Conservation (phyloP, 2,797 vertebrate species). For the Anomalospiza imberbis region DNA sequence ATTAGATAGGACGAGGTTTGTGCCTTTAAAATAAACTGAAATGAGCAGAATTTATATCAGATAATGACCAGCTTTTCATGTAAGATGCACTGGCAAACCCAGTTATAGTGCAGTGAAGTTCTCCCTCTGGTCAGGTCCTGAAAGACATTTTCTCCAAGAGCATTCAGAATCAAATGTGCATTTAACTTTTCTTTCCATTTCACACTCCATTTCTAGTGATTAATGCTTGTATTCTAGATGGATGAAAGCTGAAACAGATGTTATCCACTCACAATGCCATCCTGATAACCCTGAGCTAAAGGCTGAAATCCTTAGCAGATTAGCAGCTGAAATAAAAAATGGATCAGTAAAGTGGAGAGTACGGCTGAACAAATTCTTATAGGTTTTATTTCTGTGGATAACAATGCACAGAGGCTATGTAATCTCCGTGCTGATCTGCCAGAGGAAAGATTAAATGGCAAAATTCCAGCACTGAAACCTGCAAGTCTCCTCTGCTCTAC, state of each 20-base stretch:
- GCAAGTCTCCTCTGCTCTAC: not conserved
- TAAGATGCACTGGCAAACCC: not conserved
- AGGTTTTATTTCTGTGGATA: conserved; percentile 29
- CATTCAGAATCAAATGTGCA: conserved; percentile 18
- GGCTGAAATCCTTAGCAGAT: conserved; percentile 53
- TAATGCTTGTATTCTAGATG: conserved; percentile 34
- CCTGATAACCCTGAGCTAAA: conserved; percentile 52
- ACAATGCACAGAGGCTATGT: conserved; percentile 6
- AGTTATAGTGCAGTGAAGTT: not conserved
- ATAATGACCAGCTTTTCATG: not conserved
- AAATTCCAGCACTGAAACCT: conserved; percentile 16
- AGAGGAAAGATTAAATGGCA: conserved; percentile 57
- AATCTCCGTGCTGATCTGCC: not conserved
- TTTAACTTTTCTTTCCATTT: conserved; percentile 48
- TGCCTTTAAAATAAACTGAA: not conserved
- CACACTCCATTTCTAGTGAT: conserved; percentile 65
- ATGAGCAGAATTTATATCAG: not conserved
- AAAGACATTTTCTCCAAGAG: conserved; percentile 1
- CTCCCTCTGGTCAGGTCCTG: not conserved
- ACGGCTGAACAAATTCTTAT: not conserved
- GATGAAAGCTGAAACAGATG: conserved; percentile 62
- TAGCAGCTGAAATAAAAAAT: conserved; percentile 54
- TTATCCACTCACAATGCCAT: conserved; percentile 35
- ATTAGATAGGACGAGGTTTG: not conserved
- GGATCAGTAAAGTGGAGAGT: conserved; percentile 7